A percentile compares a stretch with the other conserved stretches of the same genome.
Evolutionary conservation across 2,797 vertebrate genomes (phyloP).

Genomic region (Danio tinwini): DNA sequence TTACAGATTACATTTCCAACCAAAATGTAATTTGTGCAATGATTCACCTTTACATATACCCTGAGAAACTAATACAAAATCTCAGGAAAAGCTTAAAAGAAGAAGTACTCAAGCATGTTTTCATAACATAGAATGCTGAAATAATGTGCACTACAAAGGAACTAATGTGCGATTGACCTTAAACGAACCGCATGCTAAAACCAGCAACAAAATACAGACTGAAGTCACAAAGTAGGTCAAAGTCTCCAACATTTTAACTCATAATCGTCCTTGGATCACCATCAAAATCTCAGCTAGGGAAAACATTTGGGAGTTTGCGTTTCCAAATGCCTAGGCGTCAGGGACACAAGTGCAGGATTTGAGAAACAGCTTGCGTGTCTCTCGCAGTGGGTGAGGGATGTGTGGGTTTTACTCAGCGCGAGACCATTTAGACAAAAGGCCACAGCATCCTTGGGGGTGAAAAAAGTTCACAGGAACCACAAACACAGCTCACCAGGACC

Average conservation of each 20-base stretch:
- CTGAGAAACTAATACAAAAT: neutral
- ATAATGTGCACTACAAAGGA: neutral
- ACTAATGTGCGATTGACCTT: slow-evolving; percentile 7
- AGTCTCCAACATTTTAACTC: slow-evolving; percentile 4
- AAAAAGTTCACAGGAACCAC: slow-evolving; percentile 31
- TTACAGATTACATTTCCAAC: too few species aligned
- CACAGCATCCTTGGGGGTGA: slow-evolving; percentile 7
- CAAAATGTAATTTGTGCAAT: neutral
- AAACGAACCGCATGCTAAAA: neutral
- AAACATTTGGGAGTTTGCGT: slow-evolving; percentile 34
- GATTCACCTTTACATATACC: neutral
- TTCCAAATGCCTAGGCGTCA: slow-evolving; percentile 32
- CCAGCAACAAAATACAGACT: neutral
- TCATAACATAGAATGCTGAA: neutral
- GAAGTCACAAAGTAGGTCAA: slow-evolving; percentile 9
- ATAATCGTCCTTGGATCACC: neutral
- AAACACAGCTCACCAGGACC: slow-evolving; percentile 21
- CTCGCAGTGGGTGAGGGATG: slow-evolving; percentile 14
- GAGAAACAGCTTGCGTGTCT: slow-evolving; percentile 35
- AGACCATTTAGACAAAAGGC: slow-evolving; percentile 35
- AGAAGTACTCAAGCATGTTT: neutral
- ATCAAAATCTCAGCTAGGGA: slow-evolving; percentile 8
- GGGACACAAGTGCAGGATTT: slow-evolving; percentile 35
- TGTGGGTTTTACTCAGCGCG: slow-evolving; percentile 14
- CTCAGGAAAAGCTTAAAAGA: neutral